These are phyloP conservation scores for Tinea semifulvella DNA, from an alignment of 2,888 invertebrate genomes.

Conservation along the genomic window DNA sequence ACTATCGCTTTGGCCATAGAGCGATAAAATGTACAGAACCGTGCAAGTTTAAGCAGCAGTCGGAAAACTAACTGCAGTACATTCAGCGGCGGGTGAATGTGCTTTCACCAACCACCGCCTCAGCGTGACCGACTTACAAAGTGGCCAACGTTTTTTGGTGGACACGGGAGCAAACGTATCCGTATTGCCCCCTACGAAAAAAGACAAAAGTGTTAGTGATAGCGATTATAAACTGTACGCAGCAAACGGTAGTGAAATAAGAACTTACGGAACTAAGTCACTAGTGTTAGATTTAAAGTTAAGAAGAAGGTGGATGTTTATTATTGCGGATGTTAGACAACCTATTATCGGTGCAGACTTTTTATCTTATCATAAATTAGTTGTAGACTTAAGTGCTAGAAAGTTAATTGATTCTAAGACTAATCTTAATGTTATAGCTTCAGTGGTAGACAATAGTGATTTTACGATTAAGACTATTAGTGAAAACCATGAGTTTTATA, in stretches of 20 bases:
- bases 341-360: constrained; percentile 21
- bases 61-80: constrained; percentile 19
- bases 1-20: too few species aligned
- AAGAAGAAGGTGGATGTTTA: constrained; percentile 18
- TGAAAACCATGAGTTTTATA: too few species aligned
- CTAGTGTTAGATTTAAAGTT: constrained; percentile 17
- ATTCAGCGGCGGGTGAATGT: constrained; percentile 18
- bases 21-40: too few species aligned
- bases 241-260: constrained; percentile 21
- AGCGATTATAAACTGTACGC: constrained; percentile 21
- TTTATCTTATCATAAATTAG: constrained; percentile 16
- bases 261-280: constrained; percentile 17
- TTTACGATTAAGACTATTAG: too few species aligned
- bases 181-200: constrained; percentile 14
- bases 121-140: constrained; percentile 17
- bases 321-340: constrained; percentile 17
- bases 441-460: too few species aligned
- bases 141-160: constrained; percentile 16
- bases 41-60: too few species aligned
- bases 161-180: constrained; percentile 18
- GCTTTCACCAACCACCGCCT: constrained; percentile 17
- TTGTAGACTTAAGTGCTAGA: constrained; percentile 17
- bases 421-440: too few species aligned
- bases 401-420: too few species aligned
- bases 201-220: background rate